Evolutionary conservation across 2,797 vertebrate genomes (phyloP), one percentile per base, ranked within the genome.

Genomic region (Halcyon badia): DNA sequence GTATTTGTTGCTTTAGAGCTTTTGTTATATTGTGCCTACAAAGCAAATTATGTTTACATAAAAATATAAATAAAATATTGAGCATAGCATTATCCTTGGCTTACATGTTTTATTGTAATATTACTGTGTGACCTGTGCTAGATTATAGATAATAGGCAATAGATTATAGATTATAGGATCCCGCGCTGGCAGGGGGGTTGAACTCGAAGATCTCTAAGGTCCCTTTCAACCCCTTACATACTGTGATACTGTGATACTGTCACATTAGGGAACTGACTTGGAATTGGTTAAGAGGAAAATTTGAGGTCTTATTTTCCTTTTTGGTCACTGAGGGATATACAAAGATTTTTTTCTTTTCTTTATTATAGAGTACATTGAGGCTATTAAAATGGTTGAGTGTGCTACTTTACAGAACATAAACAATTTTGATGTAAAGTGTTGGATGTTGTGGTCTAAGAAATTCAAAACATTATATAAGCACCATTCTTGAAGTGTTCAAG

Each of bases 51-150:
- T 99, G 98, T 99, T 99, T 99, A 99, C 99, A 98, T 98, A 97
- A 98, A 98, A 97, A 97, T 98, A 99, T 98, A 98, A 99, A 99
- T 99, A 99, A 99, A 99, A 98, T 96, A 98, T 98, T 98, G 98
- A 98, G 98, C 98, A 99, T 98, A 99, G 98, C 98, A 99, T 97
- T 96, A 91, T 92, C 61, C 79, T 96, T 48, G 77, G 71, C 56
- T 94, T 90, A 48, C 22, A 7, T 57, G 42, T 21, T 89, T 97
- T 87, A 70, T 73, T 97, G 76, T 65, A 62, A 30, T 58, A 13
- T 22, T n/a, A 16, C 24, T n/a, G n/a, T n/a, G n/a, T n/a, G n/a
- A n/a, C n/a, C n/a, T n/a, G n/a, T n/a, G n/a, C n/a, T n/a, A n/a
- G n/a, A n/a, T n/a, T n/a, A n/a, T n/a, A n/a, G n/a, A n/a, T n/a